Conservation (phyloP, 2,113 vertebrate genomes). For the Chionomys nivalis region DNA sequence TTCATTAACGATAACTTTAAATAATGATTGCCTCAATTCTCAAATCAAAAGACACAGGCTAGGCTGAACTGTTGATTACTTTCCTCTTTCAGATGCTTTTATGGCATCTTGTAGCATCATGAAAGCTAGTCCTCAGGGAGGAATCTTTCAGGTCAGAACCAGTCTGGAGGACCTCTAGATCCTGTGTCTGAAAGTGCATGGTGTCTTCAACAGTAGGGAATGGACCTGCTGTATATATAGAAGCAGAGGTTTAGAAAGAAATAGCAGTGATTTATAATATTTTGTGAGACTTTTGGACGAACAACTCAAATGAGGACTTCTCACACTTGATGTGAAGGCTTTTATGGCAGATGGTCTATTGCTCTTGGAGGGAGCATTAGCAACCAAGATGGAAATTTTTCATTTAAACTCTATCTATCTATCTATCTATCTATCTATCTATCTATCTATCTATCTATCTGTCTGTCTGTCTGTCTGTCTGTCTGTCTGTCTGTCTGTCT, state of each 20-base stretch:
- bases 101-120: neutral
- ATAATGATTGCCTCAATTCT: neutral
- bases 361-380: neutral
- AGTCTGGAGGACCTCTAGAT: neutral
- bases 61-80: neutral
- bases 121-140: neutral
- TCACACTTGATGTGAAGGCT: neutral
- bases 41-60: neutral
- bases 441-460: too few relatives aligned
- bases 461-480: too few relatives aligned
- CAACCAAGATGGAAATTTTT: neutral
- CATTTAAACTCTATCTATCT: neutral
- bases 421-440: too few relatives aligned
- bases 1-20: neutral
- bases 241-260: neutral
- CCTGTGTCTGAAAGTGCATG: neutral
- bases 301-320: neutral
- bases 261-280: neutral
- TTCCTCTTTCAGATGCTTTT: neutral
- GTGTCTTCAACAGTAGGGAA: neutral
- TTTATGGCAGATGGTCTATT: neutral
- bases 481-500: too few relatives aligned
- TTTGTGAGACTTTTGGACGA: neutral
- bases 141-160: neutral
- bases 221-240: neutral